Base-by-base conservation (phyloP, 2,797 vertebrate species). In the Fratercula arctica region DNA sequence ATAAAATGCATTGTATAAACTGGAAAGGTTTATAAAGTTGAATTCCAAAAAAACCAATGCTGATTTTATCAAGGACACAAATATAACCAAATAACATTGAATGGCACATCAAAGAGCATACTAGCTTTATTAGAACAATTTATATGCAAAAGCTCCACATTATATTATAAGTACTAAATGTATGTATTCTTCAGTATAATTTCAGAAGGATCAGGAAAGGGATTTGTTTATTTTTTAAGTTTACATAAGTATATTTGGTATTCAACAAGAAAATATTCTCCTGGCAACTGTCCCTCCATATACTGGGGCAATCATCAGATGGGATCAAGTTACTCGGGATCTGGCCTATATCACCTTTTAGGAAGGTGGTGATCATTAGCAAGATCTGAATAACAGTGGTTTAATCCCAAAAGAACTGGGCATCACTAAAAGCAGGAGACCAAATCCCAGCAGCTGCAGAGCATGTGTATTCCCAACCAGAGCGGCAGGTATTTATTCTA, bases 21-120 rank as follows among this genome's bases (percentile, higher is more conserved):
- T 84, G 78, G 53, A 92, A 94, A 63, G 9, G n/a, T 83, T 83
- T 91, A 85, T 59, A 74, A 89, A 87, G 46, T 6, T 83, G 63
- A 82, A 89, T 90, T 81, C 1, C 25, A 86, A 93, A 87, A 87
- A 92, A 93, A 50, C 0, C 41, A 74, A 10, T 43, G 59, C 35
- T 94, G 88, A 95, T 93, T 93, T 95, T 93, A 94, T 94, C 87
- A 87, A 82, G 90, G 90, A 79, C 90, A 96, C 39, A 82, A 91
- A 85, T 93, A 87, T 70, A 97, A 85, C 43, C 76, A 82, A 90
- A 80, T 89, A 91, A 56, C 61, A 90, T 29, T 89, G 59, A 90
- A 90, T 28, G 21, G 68, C 68, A 89, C 86, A 93, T 94, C 92
- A 93, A 96, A 96, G 86, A 92, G 26, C 66, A 69, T 54, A 51